Percentiles rank a stretch among this genome's conserved stretches.
Conservation (phyloP, 2,797 vertebrate species). For the Anas capensis region DNA sequence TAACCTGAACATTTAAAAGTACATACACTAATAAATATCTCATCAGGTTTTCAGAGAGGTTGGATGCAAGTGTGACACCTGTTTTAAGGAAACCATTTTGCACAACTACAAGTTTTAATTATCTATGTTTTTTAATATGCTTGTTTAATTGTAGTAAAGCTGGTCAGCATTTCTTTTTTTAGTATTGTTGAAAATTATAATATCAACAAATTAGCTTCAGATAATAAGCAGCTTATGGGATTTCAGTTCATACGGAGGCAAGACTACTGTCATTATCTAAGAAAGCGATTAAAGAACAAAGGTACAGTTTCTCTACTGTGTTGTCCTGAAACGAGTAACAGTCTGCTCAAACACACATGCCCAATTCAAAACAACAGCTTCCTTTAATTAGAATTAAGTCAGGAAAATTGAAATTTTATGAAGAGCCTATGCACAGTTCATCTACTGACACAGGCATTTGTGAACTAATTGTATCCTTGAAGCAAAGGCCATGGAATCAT, state of each 20-base stretch:
- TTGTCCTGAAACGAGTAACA: neutral
- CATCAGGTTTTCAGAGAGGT: neutral
- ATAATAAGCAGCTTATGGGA: constrained; percentile 53
- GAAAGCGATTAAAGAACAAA: constrained; percentile 25
- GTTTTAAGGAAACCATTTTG: neutral
- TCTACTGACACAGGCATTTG: neutral
- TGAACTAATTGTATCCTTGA: neutral
- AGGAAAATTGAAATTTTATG: neutral
- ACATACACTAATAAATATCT: neutral
- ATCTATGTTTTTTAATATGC: neutral
- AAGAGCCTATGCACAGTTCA: neutral
- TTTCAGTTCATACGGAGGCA: constrained; percentile 35
- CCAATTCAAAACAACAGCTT: neutral
- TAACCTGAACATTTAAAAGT: too few relatives aligned
- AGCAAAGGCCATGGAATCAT: neutral
- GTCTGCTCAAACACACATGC: neutral
- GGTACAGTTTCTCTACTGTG: neutral
- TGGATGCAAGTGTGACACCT: neutral
- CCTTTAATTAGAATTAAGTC: neutral
- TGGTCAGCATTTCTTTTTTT: neutral
- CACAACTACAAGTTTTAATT: neutral
- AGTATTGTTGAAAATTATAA: neutral
- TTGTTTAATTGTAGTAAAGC: neutral
- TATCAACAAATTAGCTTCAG: constrained; percentile 24
- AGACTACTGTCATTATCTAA: constrained; percentile 53